These are phyloP conservation scores for Falco cherrug DNA, from an alignment of 2,797 vertebrate genomes.

Conservation along the genomic window DNA sequence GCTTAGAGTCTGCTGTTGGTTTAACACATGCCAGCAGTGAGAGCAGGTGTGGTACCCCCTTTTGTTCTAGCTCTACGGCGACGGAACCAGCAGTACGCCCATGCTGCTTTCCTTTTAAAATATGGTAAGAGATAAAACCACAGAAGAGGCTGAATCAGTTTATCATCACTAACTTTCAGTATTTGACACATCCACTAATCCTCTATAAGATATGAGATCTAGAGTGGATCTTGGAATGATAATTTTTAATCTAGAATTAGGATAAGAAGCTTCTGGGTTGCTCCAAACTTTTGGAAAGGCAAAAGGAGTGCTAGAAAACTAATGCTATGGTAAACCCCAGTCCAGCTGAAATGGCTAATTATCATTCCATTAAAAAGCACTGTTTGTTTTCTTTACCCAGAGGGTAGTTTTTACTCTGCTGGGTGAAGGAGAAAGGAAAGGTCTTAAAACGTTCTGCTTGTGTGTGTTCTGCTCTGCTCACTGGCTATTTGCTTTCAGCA, in stretches of 20 bases:
- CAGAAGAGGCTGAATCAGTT: not conserved
- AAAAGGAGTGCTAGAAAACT: not conserved
- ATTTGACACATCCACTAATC: not conserved
- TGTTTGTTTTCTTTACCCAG: not conserved
- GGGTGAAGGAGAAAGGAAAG: not conserved
- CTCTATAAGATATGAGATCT: not conserved
- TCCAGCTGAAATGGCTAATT: not conserved
- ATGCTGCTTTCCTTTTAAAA: not conserved
- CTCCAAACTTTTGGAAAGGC: not conserved
- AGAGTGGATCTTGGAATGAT: not conserved
- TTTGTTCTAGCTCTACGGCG: not conserved
- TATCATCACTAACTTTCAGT: not conserved
- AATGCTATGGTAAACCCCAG: not conserved
- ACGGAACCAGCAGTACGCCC: not conserved
- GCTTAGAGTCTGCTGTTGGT: not conserved
- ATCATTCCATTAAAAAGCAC: not conserved
- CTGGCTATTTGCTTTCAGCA: not conserved
- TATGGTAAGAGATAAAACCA: not conserved
- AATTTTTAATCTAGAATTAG: not conserved
- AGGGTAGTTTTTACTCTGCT: not conserved
- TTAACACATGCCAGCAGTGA: not conserved
- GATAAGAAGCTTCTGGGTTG: not conserved
- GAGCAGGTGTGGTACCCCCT: rapidly evolving
- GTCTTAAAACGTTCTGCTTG: not conserved
- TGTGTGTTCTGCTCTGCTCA: not conserved